A percentile compares a stretch with the other conserved stretches of the same genome.
Conservation (phyloP, 1,140 invertebrate genomes). For the Pachyrhynchus sulphureomaculatus region DNA sequence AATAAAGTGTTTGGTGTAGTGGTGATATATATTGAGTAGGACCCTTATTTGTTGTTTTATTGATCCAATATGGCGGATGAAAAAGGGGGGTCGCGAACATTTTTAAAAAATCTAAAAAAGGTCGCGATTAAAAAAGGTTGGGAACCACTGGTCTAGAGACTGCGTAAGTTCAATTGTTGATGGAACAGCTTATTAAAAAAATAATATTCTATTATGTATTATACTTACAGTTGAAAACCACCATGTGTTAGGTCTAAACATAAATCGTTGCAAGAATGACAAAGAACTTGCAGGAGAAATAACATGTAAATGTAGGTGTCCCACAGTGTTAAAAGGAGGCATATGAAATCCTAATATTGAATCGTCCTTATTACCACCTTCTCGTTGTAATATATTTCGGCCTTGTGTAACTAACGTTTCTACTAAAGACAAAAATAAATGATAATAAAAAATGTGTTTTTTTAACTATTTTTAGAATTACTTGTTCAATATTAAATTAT, state of each 20-base stretch:
- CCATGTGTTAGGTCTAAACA: slow-evolving; percentile 73
- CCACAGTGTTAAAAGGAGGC: slow-evolving; percentile 84
- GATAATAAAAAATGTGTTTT: background rate
- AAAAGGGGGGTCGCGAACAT: too few relatives aligned
- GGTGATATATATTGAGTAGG: too few relatives aligned
- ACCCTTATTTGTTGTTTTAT: too few relatives aligned
- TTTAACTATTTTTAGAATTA: background rate
- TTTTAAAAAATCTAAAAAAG: too few relatives aligned
- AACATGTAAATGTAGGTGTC: slow-evolving; percentile 85
- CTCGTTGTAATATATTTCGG: slow-evolving; percentile 57
- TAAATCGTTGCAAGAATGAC: slow-evolving; percentile 63
- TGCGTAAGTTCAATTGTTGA: too few relatives aligned
- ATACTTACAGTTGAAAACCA: slow-evolving; percentile 82
- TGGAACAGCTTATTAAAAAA: too few relatives aligned
- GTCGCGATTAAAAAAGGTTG: too few relatives aligned
- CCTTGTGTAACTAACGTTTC: slow-evolving; percentile 62
- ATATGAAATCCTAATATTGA: slow-evolving; percentile 84
- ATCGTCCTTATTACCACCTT: slow-evolving; percentile 57
- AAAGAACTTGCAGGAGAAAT: slow-evolving; percentile 81
- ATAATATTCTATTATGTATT: too few relatives aligned
- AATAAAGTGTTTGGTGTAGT: too few relatives aligned
- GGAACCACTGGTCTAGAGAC: too few relatives aligned
- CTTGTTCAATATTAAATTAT: background rate
- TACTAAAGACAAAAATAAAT: slow-evolving; percentile 53
- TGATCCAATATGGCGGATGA: too few relatives aligned